Conservation (phyloP, 2,797 vertebrate genomes). For the Neosilurus mollespiculum region DNA sequence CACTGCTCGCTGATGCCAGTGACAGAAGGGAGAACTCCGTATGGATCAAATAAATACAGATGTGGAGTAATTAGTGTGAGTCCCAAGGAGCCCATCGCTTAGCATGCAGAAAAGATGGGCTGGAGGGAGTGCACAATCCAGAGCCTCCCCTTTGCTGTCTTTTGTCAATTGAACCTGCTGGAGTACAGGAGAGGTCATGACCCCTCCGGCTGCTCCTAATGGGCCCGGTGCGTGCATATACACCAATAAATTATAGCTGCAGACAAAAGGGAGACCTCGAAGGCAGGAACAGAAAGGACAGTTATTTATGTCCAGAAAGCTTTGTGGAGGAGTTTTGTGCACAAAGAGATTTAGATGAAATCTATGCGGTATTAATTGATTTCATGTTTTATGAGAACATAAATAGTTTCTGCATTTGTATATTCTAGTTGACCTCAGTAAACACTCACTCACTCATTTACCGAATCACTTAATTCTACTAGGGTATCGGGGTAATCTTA, state of each 20-base stretch:
- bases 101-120: slow-evolving; percentile 92
- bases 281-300: slow-evolving; percentile 67
- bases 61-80: slow-evolving; percentile 99
- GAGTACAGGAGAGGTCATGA: slow-evolving; percentile 95
- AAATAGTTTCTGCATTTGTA: neutral
- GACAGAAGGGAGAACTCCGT: slow-evolving; percentile 99
- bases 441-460: neutral
- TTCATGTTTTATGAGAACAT: neutral
- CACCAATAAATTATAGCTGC: slow-evolving; percentile 54
- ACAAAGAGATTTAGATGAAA: slow-evolving; percentile 7
- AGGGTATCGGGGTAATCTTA: too few species aligned
- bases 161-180: slow-evolving; percentile 99
- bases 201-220: slow-evolving; percentile 93
- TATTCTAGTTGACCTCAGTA: neutral
- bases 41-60: slow-evolving; percentile 99
- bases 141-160: slow-evolving; percentile 87
- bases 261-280: slow-evolving; percentile 70
- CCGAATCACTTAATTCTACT: too few species aligned
- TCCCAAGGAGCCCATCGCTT: slow-evolving; percentile 95
- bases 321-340: slow-evolving; percentile 1
- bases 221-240: slow-evolving; percentile 73
- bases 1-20: slow-evolving; percentile 88
- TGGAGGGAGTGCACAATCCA: slow-evolving; percentile 76
- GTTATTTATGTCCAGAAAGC: slow-evolving; percentile 56
- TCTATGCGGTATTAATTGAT: neutral